A percentile compares a stretch with the other conserved stretches of the same genome.
phyloP scores from a whole-genome alignment of 1,140 invertebrate genomes.

The Listronotus bonariensis region DNA sequence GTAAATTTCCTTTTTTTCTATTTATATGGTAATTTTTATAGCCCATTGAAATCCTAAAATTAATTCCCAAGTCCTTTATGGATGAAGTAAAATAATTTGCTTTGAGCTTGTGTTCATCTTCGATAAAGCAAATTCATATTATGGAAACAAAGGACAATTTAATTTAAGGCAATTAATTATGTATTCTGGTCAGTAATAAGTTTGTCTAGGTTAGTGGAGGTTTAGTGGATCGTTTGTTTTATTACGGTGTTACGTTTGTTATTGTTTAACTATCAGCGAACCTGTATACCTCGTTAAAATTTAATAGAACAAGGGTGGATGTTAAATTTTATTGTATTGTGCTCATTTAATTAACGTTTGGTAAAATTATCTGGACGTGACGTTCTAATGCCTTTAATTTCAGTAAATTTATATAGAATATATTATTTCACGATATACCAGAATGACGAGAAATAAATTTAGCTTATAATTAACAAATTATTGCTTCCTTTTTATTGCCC shows the following conservation, averaged over 20 bases:
- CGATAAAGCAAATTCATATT: neutral
- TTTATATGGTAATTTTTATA: no score
- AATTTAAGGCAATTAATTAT: conserved; percentile 26
- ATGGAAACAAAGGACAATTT: conserved; percentile 26
- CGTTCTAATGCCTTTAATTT: conserved; percentile 4
- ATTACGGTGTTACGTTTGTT: conserved; percentile 22
- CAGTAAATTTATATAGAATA: neutral
- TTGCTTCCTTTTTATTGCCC: no score
- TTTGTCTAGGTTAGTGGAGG: conserved; percentile 31
- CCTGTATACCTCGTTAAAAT: conserved; percentile 33
- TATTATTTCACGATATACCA: no score
- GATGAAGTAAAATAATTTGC: no score
- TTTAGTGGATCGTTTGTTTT: conserved; percentile 29
- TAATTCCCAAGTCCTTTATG: no score
- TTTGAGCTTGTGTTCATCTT: conserved; percentile 9
- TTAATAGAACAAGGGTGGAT: conserved; percentile 27
- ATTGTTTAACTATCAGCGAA: conserved; percentile 35
- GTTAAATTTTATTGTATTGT: conserved; percentile 22
- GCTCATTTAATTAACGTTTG: conserved; percentile 20
- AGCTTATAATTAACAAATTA: no score
- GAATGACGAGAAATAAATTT: no score
- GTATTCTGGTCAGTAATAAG: conserved; percentile 36
- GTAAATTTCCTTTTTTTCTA: no score
- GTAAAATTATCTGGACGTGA: conserved; percentile 17
- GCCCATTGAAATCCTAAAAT: no score